Conservation (phyloP, 1,140 invertebrate species). For the Schmidtea mediterranea region DNA sequence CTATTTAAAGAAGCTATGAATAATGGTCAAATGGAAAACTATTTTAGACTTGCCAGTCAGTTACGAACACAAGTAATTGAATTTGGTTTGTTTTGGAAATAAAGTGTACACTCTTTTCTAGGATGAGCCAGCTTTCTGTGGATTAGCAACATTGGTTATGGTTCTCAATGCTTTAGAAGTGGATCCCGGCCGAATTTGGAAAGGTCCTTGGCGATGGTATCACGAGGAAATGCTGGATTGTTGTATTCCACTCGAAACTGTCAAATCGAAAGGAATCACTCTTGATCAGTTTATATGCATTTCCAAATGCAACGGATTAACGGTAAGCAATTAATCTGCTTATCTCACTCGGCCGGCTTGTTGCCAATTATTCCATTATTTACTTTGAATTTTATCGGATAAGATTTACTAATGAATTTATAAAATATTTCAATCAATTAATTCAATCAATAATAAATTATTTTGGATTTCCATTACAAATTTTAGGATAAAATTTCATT, state of each 20-base stretch:
- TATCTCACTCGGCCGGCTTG: too few species aligned
- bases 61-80: conserved; percentile 15
- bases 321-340: conserved; percentile 7
- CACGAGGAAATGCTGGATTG: conserved; percentile 26
- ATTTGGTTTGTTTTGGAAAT: too few species aligned
- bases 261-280: conserved; percentile 10
- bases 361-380: too few species aligned
- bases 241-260: conserved; percentile 13
- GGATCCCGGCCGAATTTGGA: conserved; percentile 23
- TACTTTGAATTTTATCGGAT: neutral
- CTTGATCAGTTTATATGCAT: conserved; percentile 19
- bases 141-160: conserved; percentile 23
- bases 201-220: conserved; percentile 24
- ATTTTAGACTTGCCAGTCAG: conserved; percentile 20
- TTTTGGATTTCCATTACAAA: too few species aligned
- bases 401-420: too few species aligned
- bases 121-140: conserved; percentile 25
- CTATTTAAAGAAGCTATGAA: conserved; percentile 18
- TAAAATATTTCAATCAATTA: too few species aligned
- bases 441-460: too few species aligned
- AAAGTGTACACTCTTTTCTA: too few species aligned
- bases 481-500: too few species aligned
- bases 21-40: conserved; percentile 16
- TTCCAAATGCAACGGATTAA: conserved; percentile 15
- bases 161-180: conserved; percentile 22